These are phyloP conservation scores for Jacana jacana DNA, from an alignment of 2,113 vertebrate genomes.

Conservation along the genomic window DNA sequence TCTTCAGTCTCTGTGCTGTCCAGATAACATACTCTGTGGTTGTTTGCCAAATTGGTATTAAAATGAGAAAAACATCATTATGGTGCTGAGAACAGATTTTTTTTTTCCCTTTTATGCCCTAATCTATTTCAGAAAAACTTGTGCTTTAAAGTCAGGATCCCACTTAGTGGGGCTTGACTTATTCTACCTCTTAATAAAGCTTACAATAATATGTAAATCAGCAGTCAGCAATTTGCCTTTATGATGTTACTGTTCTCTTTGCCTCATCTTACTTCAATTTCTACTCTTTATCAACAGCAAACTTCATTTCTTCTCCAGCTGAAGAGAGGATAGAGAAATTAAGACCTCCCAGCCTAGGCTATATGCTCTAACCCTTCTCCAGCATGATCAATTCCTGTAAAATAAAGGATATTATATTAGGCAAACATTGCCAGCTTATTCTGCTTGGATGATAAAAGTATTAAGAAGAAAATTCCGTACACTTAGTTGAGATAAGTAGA, in stretches of 20 bases:
- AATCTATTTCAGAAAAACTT: not conserved
- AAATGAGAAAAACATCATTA: not conserved
- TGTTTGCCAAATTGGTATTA: not conserved
- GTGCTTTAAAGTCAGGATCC: not conserved
- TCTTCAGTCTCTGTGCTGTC: not conserved
- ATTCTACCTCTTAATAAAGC: not conserved
- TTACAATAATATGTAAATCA: not conserved
- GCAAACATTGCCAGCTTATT: not conserved
- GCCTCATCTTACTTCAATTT: not conserved
- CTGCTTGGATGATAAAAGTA: not conserved
- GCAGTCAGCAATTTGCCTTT: not conserved
- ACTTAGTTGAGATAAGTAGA: not conserved
- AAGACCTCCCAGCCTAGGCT: not conserved
- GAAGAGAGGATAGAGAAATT: not conserved
- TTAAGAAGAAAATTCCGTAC: not conserved
- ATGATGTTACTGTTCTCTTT: not conserved
- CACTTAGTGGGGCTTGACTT: not conserved
- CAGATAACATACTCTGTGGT: not conserved
- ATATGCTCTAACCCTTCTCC: not conserved
- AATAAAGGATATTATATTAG: not conserved
- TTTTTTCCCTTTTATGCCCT: not conserved
- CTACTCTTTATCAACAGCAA: not conserved
- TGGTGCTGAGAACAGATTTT: not conserved
- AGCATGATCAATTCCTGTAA: not conserved
- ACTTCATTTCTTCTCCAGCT: not conserved